phyloP scores from a whole-genome alignment of 92 coral and sea anemone genomes.

The Epizoanthus rinbou region DNA sequence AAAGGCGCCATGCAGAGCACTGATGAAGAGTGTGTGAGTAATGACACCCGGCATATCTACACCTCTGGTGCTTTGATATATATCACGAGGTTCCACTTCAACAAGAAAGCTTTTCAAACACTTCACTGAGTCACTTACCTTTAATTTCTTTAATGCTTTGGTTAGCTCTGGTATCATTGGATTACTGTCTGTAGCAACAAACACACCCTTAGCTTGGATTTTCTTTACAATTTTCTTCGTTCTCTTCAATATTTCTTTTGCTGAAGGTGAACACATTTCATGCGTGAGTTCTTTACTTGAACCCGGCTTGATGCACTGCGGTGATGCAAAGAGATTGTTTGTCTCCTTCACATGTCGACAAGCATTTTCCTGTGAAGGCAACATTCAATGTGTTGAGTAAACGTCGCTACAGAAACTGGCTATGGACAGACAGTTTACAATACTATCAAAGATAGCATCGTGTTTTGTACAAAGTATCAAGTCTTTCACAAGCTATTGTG shows the following conservation, averaged over 20 bases:
- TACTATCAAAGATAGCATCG: no score
- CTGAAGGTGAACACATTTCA: slow-evolving; percentile 89
- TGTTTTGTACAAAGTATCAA: no score
- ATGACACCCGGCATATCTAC: no score
- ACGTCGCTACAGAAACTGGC: no score
- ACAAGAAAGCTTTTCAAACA: not conserved
- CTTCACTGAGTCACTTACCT: slow-evolving; percentile 49
- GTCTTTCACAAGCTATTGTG: no score
- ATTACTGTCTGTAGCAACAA: slow-evolving; percentile 93
- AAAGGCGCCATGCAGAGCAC: no score
- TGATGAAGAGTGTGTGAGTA: no score
- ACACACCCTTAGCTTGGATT: slow-evolving; percentile 80
- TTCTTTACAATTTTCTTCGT: slow-evolving; percentile 81
- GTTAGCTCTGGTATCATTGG: slow-evolving; percentile 74
- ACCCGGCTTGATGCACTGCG: slow-evolving; percentile 80
- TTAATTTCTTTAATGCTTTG: slow-evolving; percentile 69
- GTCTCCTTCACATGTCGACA: slow-evolving; percentile 86
- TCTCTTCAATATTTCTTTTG: slow-evolving; percentile 71
- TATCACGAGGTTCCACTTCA: not conserved
- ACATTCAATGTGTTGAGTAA: not conserved
- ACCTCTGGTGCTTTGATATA: no score
- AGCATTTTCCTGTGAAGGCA: slow-evolving; percentile 72
- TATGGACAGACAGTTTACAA: no score
- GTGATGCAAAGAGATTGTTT: slow-evolving; percentile 76
- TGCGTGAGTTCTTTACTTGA: slow-evolving; percentile 74